phyloP scores from a whole-genome alignment of 2,888 invertebrate genomes.

The Drosophila anomelani region DNA sequence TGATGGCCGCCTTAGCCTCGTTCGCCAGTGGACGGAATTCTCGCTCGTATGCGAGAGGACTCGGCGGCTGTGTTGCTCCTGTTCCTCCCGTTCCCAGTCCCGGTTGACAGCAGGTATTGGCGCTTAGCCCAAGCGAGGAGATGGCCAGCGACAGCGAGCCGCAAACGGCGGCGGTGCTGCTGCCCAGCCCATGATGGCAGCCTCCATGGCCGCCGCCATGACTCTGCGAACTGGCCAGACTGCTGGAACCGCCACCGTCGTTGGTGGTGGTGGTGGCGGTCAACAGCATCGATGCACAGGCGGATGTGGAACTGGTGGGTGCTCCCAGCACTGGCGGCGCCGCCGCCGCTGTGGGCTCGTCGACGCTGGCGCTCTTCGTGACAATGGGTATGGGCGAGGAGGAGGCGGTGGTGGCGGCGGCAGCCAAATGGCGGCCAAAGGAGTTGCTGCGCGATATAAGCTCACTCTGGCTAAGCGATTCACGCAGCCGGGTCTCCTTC shows the following conservation, averaged over 20 bases:
- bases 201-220: conserved; percentile 20
- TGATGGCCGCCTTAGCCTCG: conserved; percentile 87
- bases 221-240: conserved; percentile 35
- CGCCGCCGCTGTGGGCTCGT: conserved; percentile 81
- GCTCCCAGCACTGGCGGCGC: conserved; percentile 29
- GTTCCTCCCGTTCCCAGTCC: neutral
- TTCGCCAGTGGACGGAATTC: conserved; percentile 88
- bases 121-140: conserved; percentile 80
- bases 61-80: conserved; percentile 79
- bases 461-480: conserved; percentile 84
- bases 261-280: conserved; percentile 41
- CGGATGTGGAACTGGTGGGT: conserved; percentile 28
- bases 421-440: conserved; percentile 82
- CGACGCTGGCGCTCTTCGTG: conserved; percentile 84
- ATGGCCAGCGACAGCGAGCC: conserved; percentile 83
- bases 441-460: conserved; percentile 84
- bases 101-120: conserved; percentile 64
- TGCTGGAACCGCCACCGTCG: conserved; percentile 5
- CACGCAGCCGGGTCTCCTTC: conserved; percentile 84
- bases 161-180: conserved; percentile 82
- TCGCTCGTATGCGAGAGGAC: conserved; percentile 86
- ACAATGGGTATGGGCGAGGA: conserved; percentile 84
- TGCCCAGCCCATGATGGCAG: conserved; percentile 62
- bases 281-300: conserved; percentile 65
- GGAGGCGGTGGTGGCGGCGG: conserved; percentile 56